These are phyloP conservation scores for Apodemia mormo DNA, from an alignment of 2,888 invertebrate genomes.

Conservation along the genomic window DNA sequence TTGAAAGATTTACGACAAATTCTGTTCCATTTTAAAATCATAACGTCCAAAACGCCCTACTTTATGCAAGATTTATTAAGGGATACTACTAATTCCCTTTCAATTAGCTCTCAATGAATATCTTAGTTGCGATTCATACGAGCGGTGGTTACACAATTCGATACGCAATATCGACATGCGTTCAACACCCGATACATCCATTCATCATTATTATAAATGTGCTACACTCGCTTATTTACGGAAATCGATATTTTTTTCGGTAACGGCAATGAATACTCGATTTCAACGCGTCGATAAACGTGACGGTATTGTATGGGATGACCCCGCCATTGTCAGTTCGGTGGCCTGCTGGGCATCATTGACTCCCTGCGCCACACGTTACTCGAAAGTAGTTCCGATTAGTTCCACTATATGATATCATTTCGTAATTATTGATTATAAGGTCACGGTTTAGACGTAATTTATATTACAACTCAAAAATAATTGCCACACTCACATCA, in stretches of 20 bases:
- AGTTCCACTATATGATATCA: conserved; percentile 68
- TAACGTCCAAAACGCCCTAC: conserved; percentile 58
- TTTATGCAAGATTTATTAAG: conserved; percentile 72
- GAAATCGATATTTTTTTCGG: conserved; percentile 82
- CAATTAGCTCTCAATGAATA: conserved; percentile 74
- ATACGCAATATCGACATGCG: conserved; percentile 71
- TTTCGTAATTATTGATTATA: conserved; percentile 78
- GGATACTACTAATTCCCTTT: conserved; percentile 71
- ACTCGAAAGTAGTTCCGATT: conserved; percentile 60
- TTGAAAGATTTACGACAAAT: conserved; percentile 57
- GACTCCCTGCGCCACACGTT: conserved; percentile 42
- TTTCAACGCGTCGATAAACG: conserved; percentile 77
- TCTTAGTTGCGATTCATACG: conserved; percentile 48
- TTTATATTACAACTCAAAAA: conserved; percentile 22
- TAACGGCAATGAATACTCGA: conserved; percentile 71
- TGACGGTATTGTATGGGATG: conserved; percentile 72
- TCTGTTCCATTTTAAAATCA: conserved; percentile 42
- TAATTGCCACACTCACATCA: conserved; percentile 24
- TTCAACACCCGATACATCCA: conserved; percentile 69
- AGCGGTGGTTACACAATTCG: conserved; percentile 68
- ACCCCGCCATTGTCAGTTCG: conserved; percentile 65
- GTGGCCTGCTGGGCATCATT: conserved; percentile 61
- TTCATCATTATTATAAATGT: conserved; percentile 82
- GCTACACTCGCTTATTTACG: conserved; percentile 81
- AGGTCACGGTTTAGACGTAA: conserved; percentile 55